phyloP scores from a whole-genome alignment of 2,888 invertebrate genomes.

The Troides oblongomaculatus region DNA sequence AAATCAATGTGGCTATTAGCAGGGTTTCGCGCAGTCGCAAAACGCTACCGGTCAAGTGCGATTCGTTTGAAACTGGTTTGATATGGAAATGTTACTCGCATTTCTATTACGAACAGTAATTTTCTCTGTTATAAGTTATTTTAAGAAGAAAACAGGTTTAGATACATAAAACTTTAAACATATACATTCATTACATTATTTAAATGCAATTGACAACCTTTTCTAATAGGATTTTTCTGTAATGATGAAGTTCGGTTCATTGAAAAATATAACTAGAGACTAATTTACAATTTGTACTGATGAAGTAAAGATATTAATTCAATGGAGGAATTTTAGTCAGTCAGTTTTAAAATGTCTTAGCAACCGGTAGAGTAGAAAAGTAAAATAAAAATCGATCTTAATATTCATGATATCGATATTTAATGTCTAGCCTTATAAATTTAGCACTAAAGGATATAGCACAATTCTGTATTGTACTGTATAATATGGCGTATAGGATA shows the following conservation, averaged over 20 bases:
- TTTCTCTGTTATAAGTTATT: slow-evolving; percentile 14
- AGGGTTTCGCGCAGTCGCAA: slow-evolving; percentile 79
- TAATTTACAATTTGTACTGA: no score
- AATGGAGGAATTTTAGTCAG: no score
- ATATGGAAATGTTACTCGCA: slow-evolving; percentile 31
- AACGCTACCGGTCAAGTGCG: slow-evolving; percentile 66
- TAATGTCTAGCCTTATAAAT: no score
- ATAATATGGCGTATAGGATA: no score
- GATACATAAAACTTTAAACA: neutral
- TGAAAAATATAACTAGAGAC: no score
- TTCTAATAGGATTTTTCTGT: neutral
- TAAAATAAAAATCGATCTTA: no score
- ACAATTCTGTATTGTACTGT: no score
- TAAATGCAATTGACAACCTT: neutral
- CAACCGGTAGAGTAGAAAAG: no score
- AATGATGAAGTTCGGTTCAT: neutral
- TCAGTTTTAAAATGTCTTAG: no score
- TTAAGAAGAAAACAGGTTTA: neutral
- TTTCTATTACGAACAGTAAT: slow-evolving; percentile 19
- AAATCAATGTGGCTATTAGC: slow-evolving; percentile 80
- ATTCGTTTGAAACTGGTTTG: slow-evolving; percentile 30
- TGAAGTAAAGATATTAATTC: no score
- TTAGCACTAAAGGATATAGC: no score
- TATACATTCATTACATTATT: neutral
- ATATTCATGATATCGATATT: no score